Evolutionary conservation across 1,140 invertebrate species (phyloP).

Genomic region (Pseudomyrmex pallidus): DNA sequence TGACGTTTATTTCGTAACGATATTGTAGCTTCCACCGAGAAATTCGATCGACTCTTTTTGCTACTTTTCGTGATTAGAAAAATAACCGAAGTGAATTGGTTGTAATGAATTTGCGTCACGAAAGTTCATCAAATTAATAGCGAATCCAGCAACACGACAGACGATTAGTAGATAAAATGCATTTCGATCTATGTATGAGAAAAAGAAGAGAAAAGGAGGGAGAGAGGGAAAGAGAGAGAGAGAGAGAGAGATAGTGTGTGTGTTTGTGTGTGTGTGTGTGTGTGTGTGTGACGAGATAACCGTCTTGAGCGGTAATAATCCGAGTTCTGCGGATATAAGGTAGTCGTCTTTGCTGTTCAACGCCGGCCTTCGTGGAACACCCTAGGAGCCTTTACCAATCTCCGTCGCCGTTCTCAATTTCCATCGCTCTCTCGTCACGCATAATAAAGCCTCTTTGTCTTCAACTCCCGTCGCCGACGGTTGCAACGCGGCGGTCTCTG

Average conservation of each 20-base stretch:
- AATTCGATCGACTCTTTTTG: too few species aligned
- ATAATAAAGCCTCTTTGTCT: conserved; percentile 76
- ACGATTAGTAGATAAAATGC: conserved; percentile 20
- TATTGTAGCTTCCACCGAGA: too few species aligned
- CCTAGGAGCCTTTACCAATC: conserved; percentile 60
- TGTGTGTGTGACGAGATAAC: background rate
- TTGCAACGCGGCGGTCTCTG: conserved; percentile 21
- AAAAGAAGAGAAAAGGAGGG: conserved; percentile 4
- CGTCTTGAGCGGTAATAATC: conserved; percentile 58
- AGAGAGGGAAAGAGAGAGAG: background rate
- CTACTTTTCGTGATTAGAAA: too few species aligned
- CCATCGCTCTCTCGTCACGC: conserved; percentile 60
- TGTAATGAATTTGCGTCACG: too few species aligned
- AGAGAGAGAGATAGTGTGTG: background rate
- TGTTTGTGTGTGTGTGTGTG: too few species aligned
- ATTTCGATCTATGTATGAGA: background rate
- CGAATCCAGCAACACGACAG: background rate
- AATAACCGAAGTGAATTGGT: too few species aligned
- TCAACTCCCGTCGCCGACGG: conserved; percentile 12
- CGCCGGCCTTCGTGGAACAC: conserved; percentile 42
- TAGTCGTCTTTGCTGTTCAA: conserved; percentile 45
- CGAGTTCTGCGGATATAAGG: conserved; percentile 66
- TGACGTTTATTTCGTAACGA: too few species aligned
- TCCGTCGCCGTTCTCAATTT: conserved; percentile 73
- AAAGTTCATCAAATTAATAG: too few species aligned